Percentiles rank a stretch among this genome's conserved stretches.
Evolutionary conservation across 2,113 vertebrate genomes (phyloP).

Genomic region (Neodontobutis hainanensis): DNA sequence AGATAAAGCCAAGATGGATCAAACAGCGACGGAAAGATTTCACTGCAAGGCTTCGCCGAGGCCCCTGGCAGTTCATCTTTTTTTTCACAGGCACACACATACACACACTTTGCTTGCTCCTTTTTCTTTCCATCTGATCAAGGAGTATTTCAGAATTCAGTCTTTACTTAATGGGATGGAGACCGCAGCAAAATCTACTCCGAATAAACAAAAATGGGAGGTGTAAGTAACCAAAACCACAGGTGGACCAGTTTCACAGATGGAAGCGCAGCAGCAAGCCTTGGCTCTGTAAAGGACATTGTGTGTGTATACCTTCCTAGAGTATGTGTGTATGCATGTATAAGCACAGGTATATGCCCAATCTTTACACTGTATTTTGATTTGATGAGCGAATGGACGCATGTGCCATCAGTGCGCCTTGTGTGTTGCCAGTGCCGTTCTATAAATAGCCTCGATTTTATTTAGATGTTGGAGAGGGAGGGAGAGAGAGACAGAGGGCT

Average conservation of each 20-base stretch:
- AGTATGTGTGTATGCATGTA: background rate
- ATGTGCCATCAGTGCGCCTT: constrained; percentile 41
- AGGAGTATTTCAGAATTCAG: background rate
- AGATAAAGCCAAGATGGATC: constrained; percentile 53
- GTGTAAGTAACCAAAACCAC: constrained; percentile 35
- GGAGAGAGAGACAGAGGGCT: constrained; percentile 31
- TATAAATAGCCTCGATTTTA: constrained; percentile 80
- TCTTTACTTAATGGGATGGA: background rate
- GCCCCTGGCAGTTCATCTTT: constrained; percentile 1
- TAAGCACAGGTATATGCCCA: background rate
- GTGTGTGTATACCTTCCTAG: constrained; percentile 9
- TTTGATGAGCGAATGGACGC: constrained; percentile 21
- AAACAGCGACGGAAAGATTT: constrained; percentile 20
- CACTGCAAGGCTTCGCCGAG: background rate
- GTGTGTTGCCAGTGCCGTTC: constrained; percentile 53
- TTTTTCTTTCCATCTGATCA: background rate
- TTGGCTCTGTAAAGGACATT: constrained; percentile 2
- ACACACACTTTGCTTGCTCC: background rate
- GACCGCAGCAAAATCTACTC: background rate
- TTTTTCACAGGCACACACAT: background rate
- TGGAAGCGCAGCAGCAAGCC: constrained; percentile 48
- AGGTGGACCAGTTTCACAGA: constrained; percentile 52
- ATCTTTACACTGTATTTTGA: constrained; percentile 3
- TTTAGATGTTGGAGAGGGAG: constrained; percentile 70
- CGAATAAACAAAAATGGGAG: background rate